Base-by-base conservation (phyloP, 2,113 vertebrate species). In the Rhabdornis inornatus region DNA sequence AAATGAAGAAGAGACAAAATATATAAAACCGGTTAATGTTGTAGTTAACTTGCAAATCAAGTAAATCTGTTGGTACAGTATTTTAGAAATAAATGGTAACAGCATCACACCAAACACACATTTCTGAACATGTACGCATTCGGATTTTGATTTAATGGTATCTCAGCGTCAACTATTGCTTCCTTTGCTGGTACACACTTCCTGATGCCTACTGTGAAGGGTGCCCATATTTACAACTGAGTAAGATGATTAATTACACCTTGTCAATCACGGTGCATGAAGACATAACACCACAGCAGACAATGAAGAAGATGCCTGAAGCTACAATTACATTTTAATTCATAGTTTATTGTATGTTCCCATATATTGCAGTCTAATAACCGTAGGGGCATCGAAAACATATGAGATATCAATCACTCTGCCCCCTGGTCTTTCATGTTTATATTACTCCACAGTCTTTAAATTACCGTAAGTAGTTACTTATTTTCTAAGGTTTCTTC, bases 181-280 rank as follows among this genome's bases (percentile, higher is more conserved):
- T 98, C 97, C 96, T 98, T 97, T 98, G 97, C 98, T 98, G 97
- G 97, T 98, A 98, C 98, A 98, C 98, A 98, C 97, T 98, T 97
- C 97, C 98, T 98, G 98, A 98, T 98, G 98, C 98, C 97, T 97
- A 97, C 96, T 97, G 98, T 97, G 98, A 98, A 98, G 98, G 98
- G 97, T 98, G 98, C 97, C 97, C 98, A 98, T 98, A 98, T 98
- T 98, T 98, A 98, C 98, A 98, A 98, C 97, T 96, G 98, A 98
- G 98, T 97, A 98, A 98, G 98, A 98, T 98, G 98, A 98, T 98
- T 98, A 98, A 98, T 98, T 98, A 98, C 98, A 98, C 97, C 97
- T 97, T 98, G 98, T 98, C 98, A 98, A 98, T 98, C 98, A 98
- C 97, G 96, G 97, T 98, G 97, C 97, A 98, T 98, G 98, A 98